Evolutionary conservation across 2,888 invertebrate genomes (phyloP), one percentile per base, ranked within the genome.

Genomic region (Noctuana brunneofusca): DNA sequence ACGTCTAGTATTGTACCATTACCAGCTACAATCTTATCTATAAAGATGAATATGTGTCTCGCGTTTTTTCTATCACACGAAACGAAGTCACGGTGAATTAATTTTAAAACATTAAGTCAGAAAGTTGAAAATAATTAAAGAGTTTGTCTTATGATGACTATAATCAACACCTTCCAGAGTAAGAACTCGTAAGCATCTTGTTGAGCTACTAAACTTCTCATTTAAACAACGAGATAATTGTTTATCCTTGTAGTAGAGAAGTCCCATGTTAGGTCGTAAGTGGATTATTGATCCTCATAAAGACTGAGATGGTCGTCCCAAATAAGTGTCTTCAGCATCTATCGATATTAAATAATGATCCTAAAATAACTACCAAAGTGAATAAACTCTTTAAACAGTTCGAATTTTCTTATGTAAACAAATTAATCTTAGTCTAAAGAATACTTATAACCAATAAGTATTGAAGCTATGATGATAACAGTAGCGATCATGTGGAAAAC

Each of bases 41-140:
- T 38, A 27, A 5, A 48, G 55, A 55, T 38, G 54, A 62, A 49
- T 38, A 48, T 46, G 54, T 62, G 38, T 55, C 55, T 62, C 20
- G 64, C 66, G 49, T 64, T 64, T 64, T 66, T 70, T 65, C 65
- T 65, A 69, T 70, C 71, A 64, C 32, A 54, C 60, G 48, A 60
- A 55, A 54, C 60, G 24, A 60, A 57, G 65, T 65, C 55, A 67
- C 59, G 64, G 66, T 64, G 67, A 71, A 71, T 74, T 72, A 62
- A 67, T 62, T 63, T 65, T 52, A 58, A 46, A 56, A 35, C 57
- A 58, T 71, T 72, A 71, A 58, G 60, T 58, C 64, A 66, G 74
- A 75, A 75, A 75, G 73, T 68, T 66, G 64, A 64, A 60, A 66
- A 68, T 59, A 66, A 71, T 67, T 63, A 64, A 64, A 66, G 66